A percentile compares a stretch with the other conserved stretches of the same genome.
Conservation (phyloP, 1,140 invertebrate species). For the Druon quercuslanigerum region DNA sequence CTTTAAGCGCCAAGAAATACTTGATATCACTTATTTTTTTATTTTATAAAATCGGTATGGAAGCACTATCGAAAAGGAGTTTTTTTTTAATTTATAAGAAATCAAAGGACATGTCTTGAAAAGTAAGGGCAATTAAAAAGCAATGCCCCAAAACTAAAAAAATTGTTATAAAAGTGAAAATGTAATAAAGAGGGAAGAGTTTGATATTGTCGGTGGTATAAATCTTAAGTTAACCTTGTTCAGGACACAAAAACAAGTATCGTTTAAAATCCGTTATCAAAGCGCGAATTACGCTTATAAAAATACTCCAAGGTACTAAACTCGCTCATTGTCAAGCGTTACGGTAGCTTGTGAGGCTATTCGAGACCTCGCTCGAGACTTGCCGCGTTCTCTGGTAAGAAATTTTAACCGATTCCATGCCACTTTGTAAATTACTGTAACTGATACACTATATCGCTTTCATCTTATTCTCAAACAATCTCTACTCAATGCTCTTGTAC, state of each 20-base stretch:
- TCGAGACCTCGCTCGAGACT: too few relatives aligned
- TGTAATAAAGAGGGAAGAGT: neutral
- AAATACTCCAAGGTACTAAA: constrained; percentile 28
- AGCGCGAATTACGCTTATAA: constrained; percentile 28
- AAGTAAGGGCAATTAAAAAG: too few relatives aligned
- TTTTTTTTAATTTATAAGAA: too few relatives aligned
- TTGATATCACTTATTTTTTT: too few relatives aligned
- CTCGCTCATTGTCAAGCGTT: constrained; percentile 23
- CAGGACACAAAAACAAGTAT: neutral
- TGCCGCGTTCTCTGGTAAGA: constrained; percentile 10
- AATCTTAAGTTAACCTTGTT: constrained; percentile 8
- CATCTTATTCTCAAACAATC: constrained; percentile 31
- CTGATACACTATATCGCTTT: constrained; percentile 29
- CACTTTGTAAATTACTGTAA: constrained; percentile 31
- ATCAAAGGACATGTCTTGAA: too few relatives aligned
- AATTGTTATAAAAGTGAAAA: neutral
- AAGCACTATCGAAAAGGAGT: too few relatives aligned
- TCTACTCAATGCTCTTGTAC: constrained; percentile 18
- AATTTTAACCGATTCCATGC: constrained; percentile 23
- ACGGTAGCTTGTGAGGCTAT: constrained; percentile 8
- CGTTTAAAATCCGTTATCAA: constrained; percentile 1
- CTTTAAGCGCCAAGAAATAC: too few relatives aligned
- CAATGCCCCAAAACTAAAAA: too few relatives aligned
- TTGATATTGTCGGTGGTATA: constrained; percentile 2
- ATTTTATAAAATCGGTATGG: too few relatives aligned